Conservation (phyloP, 2,797 vertebrate species). For the Heteromormyrus szaboi region DNA sequence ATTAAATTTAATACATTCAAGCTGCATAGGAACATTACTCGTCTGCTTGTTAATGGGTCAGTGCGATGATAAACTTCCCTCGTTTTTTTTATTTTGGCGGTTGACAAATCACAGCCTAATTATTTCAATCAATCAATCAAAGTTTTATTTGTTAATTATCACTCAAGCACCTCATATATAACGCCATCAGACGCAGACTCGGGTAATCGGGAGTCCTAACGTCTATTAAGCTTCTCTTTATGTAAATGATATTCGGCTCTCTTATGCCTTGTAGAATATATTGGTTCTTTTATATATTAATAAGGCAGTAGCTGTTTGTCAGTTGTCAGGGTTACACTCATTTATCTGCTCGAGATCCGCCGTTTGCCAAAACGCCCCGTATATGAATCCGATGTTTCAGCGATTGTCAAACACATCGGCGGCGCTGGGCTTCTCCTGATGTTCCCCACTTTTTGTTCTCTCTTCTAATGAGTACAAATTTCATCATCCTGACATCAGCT, state of each 20-base stretch:
- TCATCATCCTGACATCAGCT: constrained; percentile 17
- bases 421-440: background rate
- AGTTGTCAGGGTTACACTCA: constrained; percentile 4
- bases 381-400: constrained; percentile 7
- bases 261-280: background rate
- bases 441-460: constrained; percentile 8
- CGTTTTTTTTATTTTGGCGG: background rate
- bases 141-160: background rate
- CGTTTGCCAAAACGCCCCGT: background rate
- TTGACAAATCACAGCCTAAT: background rate
- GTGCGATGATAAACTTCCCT: background rate
- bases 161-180: background rate
- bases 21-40: background rate
- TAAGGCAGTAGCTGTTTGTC: constrained; percentile 6
- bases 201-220: background rate
- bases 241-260: background rate
- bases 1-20: constrained; percentile 4
- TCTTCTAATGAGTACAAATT: constrained; percentile 15
- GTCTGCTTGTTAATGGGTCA: background rate
- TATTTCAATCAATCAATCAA: background rate
- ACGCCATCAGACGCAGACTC: background rate
- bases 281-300: background rate
- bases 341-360: background rate
- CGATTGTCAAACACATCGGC: background rate
- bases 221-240: background rate